Base-by-base conservation (phyloP, 92 coral and sea anemone genomes). In the Zoanthus sansibaricus region DNA sequence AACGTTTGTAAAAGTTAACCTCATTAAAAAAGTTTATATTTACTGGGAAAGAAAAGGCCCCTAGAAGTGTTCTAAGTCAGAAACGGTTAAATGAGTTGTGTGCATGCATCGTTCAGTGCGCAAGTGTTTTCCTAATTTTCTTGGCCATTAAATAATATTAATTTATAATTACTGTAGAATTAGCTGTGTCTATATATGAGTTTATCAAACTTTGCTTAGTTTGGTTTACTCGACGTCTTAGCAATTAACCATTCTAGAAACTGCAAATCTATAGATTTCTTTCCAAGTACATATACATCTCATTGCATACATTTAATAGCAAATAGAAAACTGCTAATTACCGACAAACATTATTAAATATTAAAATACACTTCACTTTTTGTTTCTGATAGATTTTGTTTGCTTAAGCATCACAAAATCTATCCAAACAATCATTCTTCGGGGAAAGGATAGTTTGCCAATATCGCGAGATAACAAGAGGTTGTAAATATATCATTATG, bases 261-360 rank as follows among this genome's bases (percentile, higher is more conserved):
- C 69, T 62, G 21, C 32, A 17, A 18, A 17, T 5, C 30, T 7
- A 18, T 31, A 62, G 25, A 25, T 25, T 20, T 69, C 51, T 20
- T 5, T 51, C 3, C 45, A 76, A 18, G 64, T 49, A 31, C 61
- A 48, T 6, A 8, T 12, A 18, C 49, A 49, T 49, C 51, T 21
- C 13, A 49, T 21, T 32, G 42, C n/a, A 18, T 25, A 25, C n/a
- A 20, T 18, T 3, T n/a, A 25, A 25, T 25, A 31, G 25, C 85
- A 72, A 80, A 80, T 80, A 46, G 85, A 20, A 80, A 46, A 44
- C 21, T 66, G 66, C 18, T 64, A 80, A 67, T 80, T 80, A 21
- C 25, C 85, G 46, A 21, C 6, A 80, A 80, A 66, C 12, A 46
- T 66, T 64, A 80, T 80, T 33, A 80, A 66, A 66, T 80, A 80